A percentile compares a stretch with the other conserved stretches of the same genome.
These are phyloP conservation scores for Pangasius mekongensis DNA, from an alignment of 2,797 vertebrate species.

Conservation along the genomic window DNA sequence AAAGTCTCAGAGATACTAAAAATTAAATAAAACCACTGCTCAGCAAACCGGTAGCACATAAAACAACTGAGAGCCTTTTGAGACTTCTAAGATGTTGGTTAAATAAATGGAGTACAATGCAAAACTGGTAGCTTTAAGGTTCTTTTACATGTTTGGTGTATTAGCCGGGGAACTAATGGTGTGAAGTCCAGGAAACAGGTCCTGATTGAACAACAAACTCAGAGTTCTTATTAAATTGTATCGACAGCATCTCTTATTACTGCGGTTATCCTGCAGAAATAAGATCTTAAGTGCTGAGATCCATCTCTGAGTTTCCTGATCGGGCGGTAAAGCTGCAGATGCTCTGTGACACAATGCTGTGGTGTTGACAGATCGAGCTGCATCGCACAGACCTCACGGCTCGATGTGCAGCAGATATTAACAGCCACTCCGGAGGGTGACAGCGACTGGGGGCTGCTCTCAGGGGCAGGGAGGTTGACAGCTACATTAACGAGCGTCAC, in stretches of 20 bases:
- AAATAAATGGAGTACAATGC: no score
- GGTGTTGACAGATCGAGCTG: slow-evolving; percentile 43
- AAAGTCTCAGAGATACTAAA: no score
- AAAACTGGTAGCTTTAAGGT: no score
- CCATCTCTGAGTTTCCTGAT: slow-evolving; percentile 15
- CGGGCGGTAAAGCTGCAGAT: slow-evolving; percentile 38
- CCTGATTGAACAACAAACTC: neutral
- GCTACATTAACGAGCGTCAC: slow-evolving; percentile 32
- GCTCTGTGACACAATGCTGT: slow-evolving; percentile 18
- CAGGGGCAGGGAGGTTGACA: slow-evolving; percentile 40
- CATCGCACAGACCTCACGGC: neutral
- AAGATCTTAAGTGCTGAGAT: neutral
- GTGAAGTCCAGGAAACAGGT: neutral
- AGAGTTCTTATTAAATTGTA: neutral
- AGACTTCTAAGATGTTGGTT: neutral
- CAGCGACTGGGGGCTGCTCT: neutral
- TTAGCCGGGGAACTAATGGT: neutral
- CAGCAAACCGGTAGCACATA: no score
- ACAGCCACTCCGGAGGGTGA: neutral
- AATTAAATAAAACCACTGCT: neutral
- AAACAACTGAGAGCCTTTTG: neutral
- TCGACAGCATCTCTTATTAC: neutral
- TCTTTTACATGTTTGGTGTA: neutral
- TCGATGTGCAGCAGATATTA: neutral
- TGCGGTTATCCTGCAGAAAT: neutral